phyloP scores from a whole-genome alignment of 2,113 vertebrate genomes.

The Odocoileus virginianus region DNA sequence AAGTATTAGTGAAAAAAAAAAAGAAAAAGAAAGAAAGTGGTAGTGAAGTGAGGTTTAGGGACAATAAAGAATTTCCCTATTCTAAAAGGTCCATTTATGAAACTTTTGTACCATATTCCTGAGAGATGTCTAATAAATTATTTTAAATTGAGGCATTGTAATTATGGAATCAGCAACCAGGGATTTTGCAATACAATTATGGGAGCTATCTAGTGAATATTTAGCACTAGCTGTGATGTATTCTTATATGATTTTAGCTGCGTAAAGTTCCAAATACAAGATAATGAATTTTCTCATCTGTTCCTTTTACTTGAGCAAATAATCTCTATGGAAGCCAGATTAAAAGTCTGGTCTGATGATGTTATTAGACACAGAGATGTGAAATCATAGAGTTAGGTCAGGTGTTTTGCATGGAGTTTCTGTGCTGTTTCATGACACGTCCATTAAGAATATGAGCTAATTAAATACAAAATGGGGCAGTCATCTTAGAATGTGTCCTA shows the following conservation, averaged over 20 bases:
- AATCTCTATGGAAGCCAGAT: neutral
- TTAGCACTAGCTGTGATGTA: neutral
- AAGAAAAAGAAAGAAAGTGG: neutral
- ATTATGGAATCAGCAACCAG: neutral
- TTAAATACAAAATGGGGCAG: neutral
- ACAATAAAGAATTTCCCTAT: neutral
- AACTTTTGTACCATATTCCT: neutral
- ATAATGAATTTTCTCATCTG: neutral
- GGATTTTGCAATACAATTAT: neutral
- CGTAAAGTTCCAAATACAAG: neutral
- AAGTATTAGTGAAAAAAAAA: neutral
- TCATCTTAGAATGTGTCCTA: neutral
- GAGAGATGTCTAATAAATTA: neutral
- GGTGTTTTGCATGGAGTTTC: neutral
- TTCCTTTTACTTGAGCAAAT: conserved; percentile 24
- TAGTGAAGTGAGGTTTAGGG: neutral
- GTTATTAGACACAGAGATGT: neutral
- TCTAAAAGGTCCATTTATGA: neutral
- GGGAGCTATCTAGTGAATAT: neutral
- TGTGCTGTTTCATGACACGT: neutral
- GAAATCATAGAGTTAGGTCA: neutral
- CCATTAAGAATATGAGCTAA: neutral
- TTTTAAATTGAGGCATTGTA: neutral
- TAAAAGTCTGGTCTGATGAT: neutral
- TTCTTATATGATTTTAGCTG: neutral